A percentile compares a stretch with the other conserved stretches of the same genome.
Evolutionary conservation across 1,140 invertebrate genomes (phyloP).

Genomic region (Heliconius hewitsoni): DNA sequence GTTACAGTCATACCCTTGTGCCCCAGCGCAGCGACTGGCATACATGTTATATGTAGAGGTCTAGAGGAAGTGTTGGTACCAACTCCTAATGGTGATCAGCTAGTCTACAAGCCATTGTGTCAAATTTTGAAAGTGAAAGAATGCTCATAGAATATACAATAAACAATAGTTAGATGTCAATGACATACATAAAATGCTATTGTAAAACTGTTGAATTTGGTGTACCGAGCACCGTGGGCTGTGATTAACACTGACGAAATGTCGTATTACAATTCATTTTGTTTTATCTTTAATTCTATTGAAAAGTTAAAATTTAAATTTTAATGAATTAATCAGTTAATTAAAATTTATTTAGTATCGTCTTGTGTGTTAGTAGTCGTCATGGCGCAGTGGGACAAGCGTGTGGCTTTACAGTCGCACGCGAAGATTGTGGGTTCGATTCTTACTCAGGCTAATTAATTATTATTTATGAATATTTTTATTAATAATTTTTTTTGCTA

Average conservation of each 20-base stretch:
- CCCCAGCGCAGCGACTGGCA: not conserved
- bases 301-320: not conserved
- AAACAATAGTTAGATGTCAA: conserved; percentile 72
- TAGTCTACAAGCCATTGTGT: conserved; percentile 34
- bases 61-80: not conserved
- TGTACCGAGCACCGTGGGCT: conserved; percentile 16
- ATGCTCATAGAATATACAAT: conserved; percentile 51
- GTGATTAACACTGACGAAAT: not conserved
- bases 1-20: too few species aligned
- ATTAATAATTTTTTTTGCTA: too few species aligned
- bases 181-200: conserved; percentile 58
- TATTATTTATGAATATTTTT: too few species aligned
- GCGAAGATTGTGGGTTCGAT: too few species aligned
- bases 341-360: not conserved
- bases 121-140: conserved; percentile 42
- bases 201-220: conserved; percentile 45
- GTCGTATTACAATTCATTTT: not conserved
- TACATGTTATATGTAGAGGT: not conserved
- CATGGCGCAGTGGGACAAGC: too few species aligned
- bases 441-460: too few species aligned
- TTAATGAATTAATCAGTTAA: not conserved
- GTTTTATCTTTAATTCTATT: not conserved
- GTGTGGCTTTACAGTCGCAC: too few species aligned
- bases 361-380: too few species aligned
- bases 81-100: conserved; percentile 20